Evolutionary conservation across 2,113 vertebrate species (phyloP), one percentile per base, ranked within the genome.

Genomic region (Columbina picui): DNA sequence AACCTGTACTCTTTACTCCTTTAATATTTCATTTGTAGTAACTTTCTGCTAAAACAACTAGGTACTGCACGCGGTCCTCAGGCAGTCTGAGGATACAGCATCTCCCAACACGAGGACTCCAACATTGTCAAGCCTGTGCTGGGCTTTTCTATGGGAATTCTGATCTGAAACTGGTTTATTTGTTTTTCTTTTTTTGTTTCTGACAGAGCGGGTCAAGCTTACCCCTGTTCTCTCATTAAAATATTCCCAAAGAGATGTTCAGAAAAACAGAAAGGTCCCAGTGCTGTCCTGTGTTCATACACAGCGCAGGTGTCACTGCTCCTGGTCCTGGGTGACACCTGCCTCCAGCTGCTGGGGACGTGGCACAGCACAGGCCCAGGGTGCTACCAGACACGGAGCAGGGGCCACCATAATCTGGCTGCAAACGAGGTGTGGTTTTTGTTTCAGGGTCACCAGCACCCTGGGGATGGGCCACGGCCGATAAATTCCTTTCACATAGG

Each of bases 251-350:
- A 70, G 69, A 78, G 27, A 43, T 22, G 26, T 10, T 45, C 50
- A 84, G 78, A 57, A 78, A 73, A 78, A 6, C 4, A 22, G 56
- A 19, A n/a, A 78, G 18, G 50, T 30, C 8, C n/a, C 36, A 39
- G 50, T 4, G 6, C 47, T 36, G 45, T 36, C 39, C 60, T 36
- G 30, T 17, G n/a, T 26, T 18, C 32, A 25, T 49, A 32, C 45
- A 19, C 12, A 59, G 69, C 32, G 9, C 0, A 0, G 17, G 8
- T 4, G 3, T 23, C 61, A 34, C 11, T 1, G 1, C 6, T 64
- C 39, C 63, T 77, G 2, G 0, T 52, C 29, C 50, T 5, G 27
- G 29, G 14, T 69, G 57, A 36, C 30, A 57, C 30, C 52, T 34
- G 25, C n/a, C 27, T 43, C 38, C 77, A 52, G 49, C 2, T 20